phyloP scores from a whole-genome alignment of 2,113 vertebrate genomes.

The Octodon degus region DNA sequence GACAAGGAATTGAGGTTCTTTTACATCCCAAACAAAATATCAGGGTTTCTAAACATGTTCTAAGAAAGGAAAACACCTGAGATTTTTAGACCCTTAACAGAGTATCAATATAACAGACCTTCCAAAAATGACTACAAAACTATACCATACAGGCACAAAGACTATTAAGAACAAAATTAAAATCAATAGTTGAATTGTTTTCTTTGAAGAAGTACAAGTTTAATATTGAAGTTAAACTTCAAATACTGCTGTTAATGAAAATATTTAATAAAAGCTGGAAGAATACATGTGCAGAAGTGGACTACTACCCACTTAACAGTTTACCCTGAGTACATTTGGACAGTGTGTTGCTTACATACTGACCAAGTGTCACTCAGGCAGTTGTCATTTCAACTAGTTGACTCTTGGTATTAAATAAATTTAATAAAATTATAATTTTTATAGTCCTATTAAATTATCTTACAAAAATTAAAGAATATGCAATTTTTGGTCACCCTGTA shows the following conservation, averaged over 20 bases:
- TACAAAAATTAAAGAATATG: not conserved
- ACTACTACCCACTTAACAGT: not conserved
- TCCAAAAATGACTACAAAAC: not conserved
- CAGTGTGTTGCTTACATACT: not conserved
- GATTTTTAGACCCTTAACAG: not conserved
- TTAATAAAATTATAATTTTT: not conserved
- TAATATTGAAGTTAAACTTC: conserved; percentile 21
- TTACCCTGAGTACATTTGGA: not conserved
- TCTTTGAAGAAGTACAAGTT: conserved; percentile 41
- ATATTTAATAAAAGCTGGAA: conserved; percentile 3
- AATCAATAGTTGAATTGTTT: not conserved
- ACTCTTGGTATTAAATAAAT: not conserved
- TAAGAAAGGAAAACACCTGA: conserved; percentile 10
- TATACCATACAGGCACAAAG: not conserved
- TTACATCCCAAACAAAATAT: not conserved
- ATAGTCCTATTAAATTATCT: not conserved
- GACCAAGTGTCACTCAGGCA: not conserved
- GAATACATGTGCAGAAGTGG: not conserved
- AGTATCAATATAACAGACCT: not conserved
- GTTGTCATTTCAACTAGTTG: not conserved
- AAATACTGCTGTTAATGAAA: conserved; percentile 40
- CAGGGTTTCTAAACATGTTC: not conserved
- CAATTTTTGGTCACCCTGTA: not conserved
- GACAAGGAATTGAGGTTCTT: not conserved
- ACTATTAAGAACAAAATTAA: conserved; percentile 12